Conservation (phyloP, 2,113 vertebrate genomes). For the Brachypteracias leptosomus region DNA sequence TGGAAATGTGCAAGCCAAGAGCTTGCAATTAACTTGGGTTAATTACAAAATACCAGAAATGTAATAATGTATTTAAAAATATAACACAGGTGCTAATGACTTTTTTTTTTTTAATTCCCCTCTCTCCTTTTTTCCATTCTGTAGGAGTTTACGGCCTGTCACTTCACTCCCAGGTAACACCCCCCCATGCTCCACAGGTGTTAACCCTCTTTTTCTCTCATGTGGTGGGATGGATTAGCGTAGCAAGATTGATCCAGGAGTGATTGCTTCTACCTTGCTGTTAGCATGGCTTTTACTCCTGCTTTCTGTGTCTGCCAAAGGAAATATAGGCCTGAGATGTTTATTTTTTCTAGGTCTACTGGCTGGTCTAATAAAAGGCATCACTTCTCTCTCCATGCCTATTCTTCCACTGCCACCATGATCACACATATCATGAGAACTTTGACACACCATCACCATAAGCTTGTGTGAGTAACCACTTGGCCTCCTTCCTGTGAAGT, state of each 20-base stretch:
- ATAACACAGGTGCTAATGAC: slow-evolving; percentile 34
- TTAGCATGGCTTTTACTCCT: neutral
- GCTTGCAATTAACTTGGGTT: slow-evolving; percentile 34
- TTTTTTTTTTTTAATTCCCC: neutral
- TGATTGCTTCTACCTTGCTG: neutral
- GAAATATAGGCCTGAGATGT: neutral
- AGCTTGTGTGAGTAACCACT: neutral
- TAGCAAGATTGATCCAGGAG: neutral
- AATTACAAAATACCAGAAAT: slow-evolving; percentile 61
- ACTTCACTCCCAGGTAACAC: neutral
- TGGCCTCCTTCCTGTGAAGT: neutral
- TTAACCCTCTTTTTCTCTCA: slow-evolving; percentile 6
- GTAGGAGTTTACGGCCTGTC: neutral
- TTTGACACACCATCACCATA: neutral
- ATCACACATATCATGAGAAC: fast-evolving
- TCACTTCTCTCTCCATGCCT: neutral
- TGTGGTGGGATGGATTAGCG: slow-evolving; percentile 1
- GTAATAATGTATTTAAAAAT: slow-evolving; percentile 54
- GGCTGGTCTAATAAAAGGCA: neutral
- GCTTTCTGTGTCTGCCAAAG: neutral
- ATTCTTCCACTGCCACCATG: neutral
- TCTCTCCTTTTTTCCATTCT: neutral
- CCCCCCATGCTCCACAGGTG: neutral
- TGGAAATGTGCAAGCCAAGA: slow-evolving; percentile 46
- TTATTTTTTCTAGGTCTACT: neutral